These are phyloP conservation scores for Tetheella fluctuosa DNA, from an alignment of 2,888 invertebrate genomes.

Conservation along the genomic window DNA sequence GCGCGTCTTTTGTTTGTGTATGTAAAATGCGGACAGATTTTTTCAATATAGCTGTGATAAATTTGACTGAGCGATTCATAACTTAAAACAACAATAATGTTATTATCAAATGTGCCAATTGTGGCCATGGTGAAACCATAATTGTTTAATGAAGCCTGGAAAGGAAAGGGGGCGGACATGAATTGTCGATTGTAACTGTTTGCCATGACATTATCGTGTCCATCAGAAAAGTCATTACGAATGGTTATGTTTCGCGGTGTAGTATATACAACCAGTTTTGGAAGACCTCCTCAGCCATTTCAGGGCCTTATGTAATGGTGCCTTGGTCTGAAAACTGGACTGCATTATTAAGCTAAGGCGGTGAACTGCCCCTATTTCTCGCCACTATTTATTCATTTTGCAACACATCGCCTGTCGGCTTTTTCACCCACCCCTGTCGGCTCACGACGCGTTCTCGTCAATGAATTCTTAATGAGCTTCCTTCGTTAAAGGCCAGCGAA, in stretches of 20 bases:
- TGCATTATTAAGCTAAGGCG: slow-evolving; percentile 75
- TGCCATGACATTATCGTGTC: slow-evolving; percentile 78
- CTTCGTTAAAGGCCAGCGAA: slow-evolving; percentile 80
- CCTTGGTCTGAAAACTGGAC: slow-evolving; percentile 37
- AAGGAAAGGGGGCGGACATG: slow-evolving; percentile 61
- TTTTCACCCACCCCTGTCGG: slow-evolving; percentile 70
- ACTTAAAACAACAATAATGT: slow-evolving; percentile 24
- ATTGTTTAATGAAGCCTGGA: slow-evolving; percentile 52
- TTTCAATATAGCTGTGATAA: slow-evolving; percentile 12
- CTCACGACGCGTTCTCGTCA: slow-evolving; percentile 65
- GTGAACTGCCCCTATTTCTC: slow-evolving; percentile 82
- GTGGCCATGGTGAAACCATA: slow-evolving; percentile 34
- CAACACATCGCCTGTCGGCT: slow-evolving; percentile 79
- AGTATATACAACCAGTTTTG: slow-evolving; percentile 45
- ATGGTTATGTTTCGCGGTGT: slow-evolving; percentile 67
- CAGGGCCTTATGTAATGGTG: slow-evolving; percentile 23
- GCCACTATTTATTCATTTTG: slow-evolving; percentile 83
- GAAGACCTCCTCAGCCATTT: slow-evolving; percentile 40
- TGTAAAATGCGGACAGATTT: slow-evolving; percentile 30
- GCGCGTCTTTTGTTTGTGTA: slow-evolving; percentile 46
- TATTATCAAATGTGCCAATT: slow-evolving; percentile 31
- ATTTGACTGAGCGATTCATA: not conserved
- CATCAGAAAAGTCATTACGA: slow-evolving; percentile 59
- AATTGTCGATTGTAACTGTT: slow-evolving; percentile 78
- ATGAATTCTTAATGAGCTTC: slow-evolving; percentile 77